Evolutionary conservation across 2,888 invertebrate species (phyloP), one percentile per base, ranked within the genome.

Genomic region (Apodemia zela): DNA sequence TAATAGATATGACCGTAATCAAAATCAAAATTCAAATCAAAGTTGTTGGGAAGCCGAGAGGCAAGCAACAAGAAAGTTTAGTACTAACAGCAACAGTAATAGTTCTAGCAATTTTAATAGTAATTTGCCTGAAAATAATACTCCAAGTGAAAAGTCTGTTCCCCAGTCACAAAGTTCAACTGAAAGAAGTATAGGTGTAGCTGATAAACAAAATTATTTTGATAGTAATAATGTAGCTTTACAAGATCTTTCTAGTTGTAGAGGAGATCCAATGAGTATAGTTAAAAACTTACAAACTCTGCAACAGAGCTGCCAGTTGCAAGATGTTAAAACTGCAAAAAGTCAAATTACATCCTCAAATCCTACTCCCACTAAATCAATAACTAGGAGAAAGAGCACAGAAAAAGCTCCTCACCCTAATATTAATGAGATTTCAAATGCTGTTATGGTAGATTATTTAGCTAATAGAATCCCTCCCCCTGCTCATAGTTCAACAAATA

Each of bases 251-350:
- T 95, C 94, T 66, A 95, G 95, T 78, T 95, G 95, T 79, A 89
- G 95, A 58, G 95, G 95, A 35, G 95, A 95, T 78, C 95, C 95
- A 4, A 95, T 95, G 95, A 95, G 94, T 76, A 94, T 95, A 76
- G 95, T 95, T 38, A 95, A 95, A 81, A 95, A 94, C 81, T 87
- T 95, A 71, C 94, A 94, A 82, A 93, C 90, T 63, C 77, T 94
- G 68, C 94, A 94, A 81, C 92, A 93, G 79, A 91, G 90, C 74
- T 93, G 93, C 79, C 93, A 93, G 76, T 78, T 93, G 72, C 93
- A 93, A 77, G 94, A 93, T 65, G 82, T 92, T 54, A 93, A 93
- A 73, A 81, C 79, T 69, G 83, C 75, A 74, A 93, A 89, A 89
- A 92, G 71, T 68, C 84, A 79, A 76, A 70, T 79, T n/a, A 66